Evolutionary conservation across 1,140 invertebrate genomes (phyloP), one percentile per base, ranked within the genome.

Genomic region (Scaptomyza graminum): DNA sequence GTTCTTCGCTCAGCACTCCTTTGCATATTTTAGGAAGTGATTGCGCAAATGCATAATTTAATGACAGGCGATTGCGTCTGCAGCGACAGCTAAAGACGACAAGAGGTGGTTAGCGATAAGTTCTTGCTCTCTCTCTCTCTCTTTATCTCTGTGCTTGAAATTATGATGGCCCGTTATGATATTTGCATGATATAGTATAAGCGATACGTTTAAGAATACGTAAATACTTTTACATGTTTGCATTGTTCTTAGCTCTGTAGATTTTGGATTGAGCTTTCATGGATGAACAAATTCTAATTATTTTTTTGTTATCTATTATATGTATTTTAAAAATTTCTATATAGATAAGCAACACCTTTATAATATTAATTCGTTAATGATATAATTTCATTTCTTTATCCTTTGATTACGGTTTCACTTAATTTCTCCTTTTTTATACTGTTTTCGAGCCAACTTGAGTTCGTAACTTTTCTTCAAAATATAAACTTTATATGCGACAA

Each of bases 41-140:
- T 85, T 85, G 82, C 77, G 64, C 82, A 87, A 84, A 87, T 85
- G 81, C 81, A 85, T 85, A 85, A 85, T 85, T 85, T 85, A 85
- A 85, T 85, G 81, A 85, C 82, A 87, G 57, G 60, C 77, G 82
- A 85, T 81, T 77, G 81, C 80, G 69, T 68, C 44, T 31, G 34
- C 12, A 37, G 46, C 43, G 12, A 31, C 5, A 64, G 22, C 18
- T 41, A 52, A 51, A 28, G 12, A 18, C 18, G n/a, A 13, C 22
- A 16, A 16, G 12, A 13, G 47, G 9, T 3, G 6, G 9, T 9
- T 3, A 7, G 9, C 8, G 18, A 15, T 12, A 12, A 15, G 12
- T 50, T 39, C 28, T 34, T 1, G 5, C 31, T 34, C 31, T 9
- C 31, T 34, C 31, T 9, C 8, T 9, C 8, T 28, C 28, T 28